Base-by-base conservation (phyloP, 2,797 vertebrate species). In the Naso thynnoides region DNA sequence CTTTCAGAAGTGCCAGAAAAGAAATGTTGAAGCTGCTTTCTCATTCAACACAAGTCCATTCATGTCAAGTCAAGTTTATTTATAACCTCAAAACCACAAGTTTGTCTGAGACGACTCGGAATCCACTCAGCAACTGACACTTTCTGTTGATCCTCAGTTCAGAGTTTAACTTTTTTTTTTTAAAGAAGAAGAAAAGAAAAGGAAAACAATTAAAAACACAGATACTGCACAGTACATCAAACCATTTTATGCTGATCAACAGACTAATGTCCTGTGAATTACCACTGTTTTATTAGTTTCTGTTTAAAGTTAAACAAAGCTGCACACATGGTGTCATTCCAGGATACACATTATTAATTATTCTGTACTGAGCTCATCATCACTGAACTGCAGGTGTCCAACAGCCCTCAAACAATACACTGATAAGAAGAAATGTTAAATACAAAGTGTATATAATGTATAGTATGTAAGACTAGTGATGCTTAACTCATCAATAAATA, bases 101-200 rank as follows among this genome's bases (percentile, higher is more conserved):
- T 77, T 59, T 66, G 55, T 82, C 85, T 84, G 73, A n/a, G 33
- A 85, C 73, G 79, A 82, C 52, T 57, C 26, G 69, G 60, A 54
- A 71, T 45, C 53, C 38, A 45, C 47, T 60, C 58, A 41, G 33
- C 24, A 49, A 60, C 38, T 48, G 53, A 81, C 60, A 75, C 27
- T 26, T 1, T 73, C 70, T 60, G 54, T 62, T 58, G 47, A 61
- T 26, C 21, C 53, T 63, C 29, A 0, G 9, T 36, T 75, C 56
- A 31, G 19, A n/a, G n/a, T n/a, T n/a, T n/a, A n/a, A n/a, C n/a
- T n/a, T n/a, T n/a, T n/a, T n/a, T n/a, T n/a, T n/a, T n/a, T n/a
- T n/a, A n/a, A n/a, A n/a, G n/a, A n/a, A n/a, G n/a, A n/a, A 23
- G 14, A n/a, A 68, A 36, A 5, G 42, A 55, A 60, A 60, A 38